Evolutionary conservation across 2,888 invertebrate genomes (phyloP).

Genomic region (Malthinus flaveolus): DNA sequence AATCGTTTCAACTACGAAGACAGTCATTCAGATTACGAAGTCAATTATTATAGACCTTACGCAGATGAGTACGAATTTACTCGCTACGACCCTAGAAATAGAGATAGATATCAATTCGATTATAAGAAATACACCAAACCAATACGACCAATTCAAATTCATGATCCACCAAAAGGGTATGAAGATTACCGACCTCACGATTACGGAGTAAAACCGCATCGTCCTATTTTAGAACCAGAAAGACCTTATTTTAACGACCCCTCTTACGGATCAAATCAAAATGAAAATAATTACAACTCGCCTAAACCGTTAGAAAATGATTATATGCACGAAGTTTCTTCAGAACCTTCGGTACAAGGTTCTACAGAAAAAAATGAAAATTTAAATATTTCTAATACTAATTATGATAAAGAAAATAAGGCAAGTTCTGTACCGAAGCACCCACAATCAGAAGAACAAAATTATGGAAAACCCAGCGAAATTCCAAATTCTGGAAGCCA

Average conservation of each 20-base stretch:
- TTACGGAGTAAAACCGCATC: slow-evolving; percentile 9
- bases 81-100: neutral
- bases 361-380: neutral
- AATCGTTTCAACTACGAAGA: slow-evolving; percentile 6
- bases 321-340: neutral
- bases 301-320: neutral
- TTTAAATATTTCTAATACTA: neutral
- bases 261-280: neutral
- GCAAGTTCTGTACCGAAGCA: neutral
- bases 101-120: neutral
- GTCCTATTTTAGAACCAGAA: slow-evolving; percentile 4
- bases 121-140: neutral
- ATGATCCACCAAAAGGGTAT: neutral
- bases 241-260: neutral
- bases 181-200: neutral
- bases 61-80: neutral
- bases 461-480: neutral
- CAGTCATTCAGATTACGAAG: neutral
- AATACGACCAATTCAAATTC: neutral
- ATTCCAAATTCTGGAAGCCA: neutral
- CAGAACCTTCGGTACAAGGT: neutral
- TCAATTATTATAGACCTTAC: neutral
- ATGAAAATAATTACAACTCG: neutral
- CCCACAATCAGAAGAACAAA: neutral
- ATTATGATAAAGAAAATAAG: neutral